Base-by-base conservation (phyloP, 2,888 invertebrate genomes). In the Arrhopalites spinosus region DNA sequence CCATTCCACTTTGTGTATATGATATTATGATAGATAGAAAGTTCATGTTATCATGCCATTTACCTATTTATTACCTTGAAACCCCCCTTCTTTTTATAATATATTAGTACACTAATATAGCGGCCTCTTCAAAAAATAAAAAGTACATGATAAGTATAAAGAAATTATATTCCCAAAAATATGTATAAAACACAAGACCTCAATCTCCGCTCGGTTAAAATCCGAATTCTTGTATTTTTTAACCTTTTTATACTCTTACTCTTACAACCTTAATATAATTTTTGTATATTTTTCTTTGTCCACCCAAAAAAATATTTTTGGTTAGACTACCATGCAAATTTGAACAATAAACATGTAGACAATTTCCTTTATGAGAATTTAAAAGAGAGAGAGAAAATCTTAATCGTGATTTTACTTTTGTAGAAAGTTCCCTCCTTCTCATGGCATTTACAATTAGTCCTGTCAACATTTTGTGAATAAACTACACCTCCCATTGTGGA, bases 31-130 rank as follows among this genome's bases (percentile, higher is more conserved):
- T 72, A 63, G 72, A 72, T 63, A 63, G 72, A 72, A 61, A 63
- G 61, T 72, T 72, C 61, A 72, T 72, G 61, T 61, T 45, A 13
- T 59, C 63, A 29, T 72, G 72, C 72, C 72, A 72, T 72, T 72
- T 72, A 63, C 61, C 72, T 72, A 72, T 72, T 70, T 47, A 61
- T 72, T 63, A 72, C 30, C 20, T 61, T 56, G 61, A 61, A 72
- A 72, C 59, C 36, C 20, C 53, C 8, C 20, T 1, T 8, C 53
- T 20, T 20, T 53, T 53, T n/a, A 50, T 7, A n/a, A 15, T n/a
- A n/a, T n/a, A n/a, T n/a, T 59, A n/a, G 15, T 11, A 50, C 50
- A 13, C 13, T 59, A 36, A 23, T 59, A 8, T 8, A 27, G 59
- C 59, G 59, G 59, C 59, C 25, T 59, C 25, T 25, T 59, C 59